Conservation (phyloP, 2,113 vertebrate species). For the Phyllostomus hastatus region DNA sequence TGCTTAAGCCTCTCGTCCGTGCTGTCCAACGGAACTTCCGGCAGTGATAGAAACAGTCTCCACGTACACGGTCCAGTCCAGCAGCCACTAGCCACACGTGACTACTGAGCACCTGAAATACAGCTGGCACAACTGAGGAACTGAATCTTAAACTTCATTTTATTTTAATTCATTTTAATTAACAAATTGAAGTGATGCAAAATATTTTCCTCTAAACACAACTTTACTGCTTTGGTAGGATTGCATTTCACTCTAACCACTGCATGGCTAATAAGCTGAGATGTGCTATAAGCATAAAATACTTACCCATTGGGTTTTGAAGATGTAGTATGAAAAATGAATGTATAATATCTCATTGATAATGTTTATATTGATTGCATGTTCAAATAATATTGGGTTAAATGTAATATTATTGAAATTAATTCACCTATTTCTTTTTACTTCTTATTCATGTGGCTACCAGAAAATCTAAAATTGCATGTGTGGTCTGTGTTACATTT, state of each 20-base stretch:
- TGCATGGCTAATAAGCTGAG: not conserved
- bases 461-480: not conserved
- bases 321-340: not conserved
- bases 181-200: not conserved
- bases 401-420: not conserved
- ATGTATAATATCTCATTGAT: not conserved
- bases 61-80: rapidly evolving
- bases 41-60: not conserved
- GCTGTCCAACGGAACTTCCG: not conserved
- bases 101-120: no score
- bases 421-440: slow-evolving; percentile 2
- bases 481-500: not conserved
- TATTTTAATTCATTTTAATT: not conserved
- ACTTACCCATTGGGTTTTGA: not conserved
- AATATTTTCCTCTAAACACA: not conserved
- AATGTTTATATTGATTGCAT: not conserved
- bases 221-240: not conserved
- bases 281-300: not conserved
- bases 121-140: not conserved
- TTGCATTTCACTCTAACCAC: not conserved
- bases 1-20: not conserved
- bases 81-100: not conserved
- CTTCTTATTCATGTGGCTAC: not conserved
- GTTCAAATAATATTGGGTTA: not conserved
- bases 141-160: not conserved